A percentile compares a stretch with the other conserved stretches of the same genome.
These are phyloP conservation scores for Aethes cnicana DNA, from an alignment of 2,888 invertebrate species.

Conservation along the genomic window DNA sequence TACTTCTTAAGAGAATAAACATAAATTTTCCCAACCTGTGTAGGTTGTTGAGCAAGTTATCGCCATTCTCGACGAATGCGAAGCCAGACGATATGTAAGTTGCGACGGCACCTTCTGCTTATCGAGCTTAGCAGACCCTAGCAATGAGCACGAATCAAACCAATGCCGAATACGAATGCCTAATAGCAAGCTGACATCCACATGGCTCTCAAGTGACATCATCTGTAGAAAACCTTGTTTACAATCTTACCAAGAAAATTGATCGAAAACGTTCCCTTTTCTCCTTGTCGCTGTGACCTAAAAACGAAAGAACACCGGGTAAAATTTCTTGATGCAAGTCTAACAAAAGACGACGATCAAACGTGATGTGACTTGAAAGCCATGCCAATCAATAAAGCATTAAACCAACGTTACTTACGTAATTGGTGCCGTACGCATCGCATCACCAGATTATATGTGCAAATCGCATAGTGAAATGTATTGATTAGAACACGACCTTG, in stretches of 20 bases:
- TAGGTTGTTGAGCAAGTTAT: conserved; percentile 79
- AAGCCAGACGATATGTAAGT: conserved; percentile 77
- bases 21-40: conserved; percentile 55
- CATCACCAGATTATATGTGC: conserved; percentile 55
- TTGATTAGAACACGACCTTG: conserved; percentile 60
- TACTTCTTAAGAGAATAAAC: conserved; percentile 28
- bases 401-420: conserved; percentile 42
- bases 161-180: conserved; percentile 49
- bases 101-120: conserved; percentile 53
- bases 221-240: neutral
- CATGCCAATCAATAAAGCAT: conserved; percentile 34
- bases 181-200: conserved; percentile 33
- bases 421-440: conserved; percentile 47
- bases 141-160: conserved; percentile 56
- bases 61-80: conserved; percentile 70
- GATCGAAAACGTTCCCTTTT: too few relatives aligned
- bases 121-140: conserved; percentile 67
- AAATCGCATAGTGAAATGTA: conserved; percentile 50
- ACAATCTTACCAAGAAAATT: neutral
- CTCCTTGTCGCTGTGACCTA: too few relatives aligned
- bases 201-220: conserved; percentile 42
- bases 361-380: conserved; percentile 33
- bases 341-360: neutral
- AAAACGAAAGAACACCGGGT: too few relatives aligned
- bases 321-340: neutral